phyloP scores from a whole-genome alignment of 1,140 invertebrate species.

The Homarus americanus region DNA sequence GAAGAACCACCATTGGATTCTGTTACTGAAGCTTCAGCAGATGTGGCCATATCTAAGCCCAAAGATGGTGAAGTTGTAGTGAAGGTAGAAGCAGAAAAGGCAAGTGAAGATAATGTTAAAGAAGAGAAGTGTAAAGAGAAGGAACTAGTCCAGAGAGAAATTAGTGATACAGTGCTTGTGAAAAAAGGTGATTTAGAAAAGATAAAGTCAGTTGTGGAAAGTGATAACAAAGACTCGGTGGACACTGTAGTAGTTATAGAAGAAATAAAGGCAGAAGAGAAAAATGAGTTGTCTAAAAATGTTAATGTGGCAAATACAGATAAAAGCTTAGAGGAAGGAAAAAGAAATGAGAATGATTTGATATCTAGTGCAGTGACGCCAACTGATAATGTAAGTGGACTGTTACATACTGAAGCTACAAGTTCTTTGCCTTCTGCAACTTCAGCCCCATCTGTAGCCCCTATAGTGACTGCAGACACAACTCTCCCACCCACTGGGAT shows the following conservation, averaged over 20 bases:
- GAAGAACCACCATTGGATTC: not conserved
- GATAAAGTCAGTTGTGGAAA: not conserved
- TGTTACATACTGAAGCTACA: too few relatives aligned
- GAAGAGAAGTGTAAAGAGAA: not conserved
- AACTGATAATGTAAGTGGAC: not conserved
- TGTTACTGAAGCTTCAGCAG: not conserved
- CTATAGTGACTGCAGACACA: not conserved
- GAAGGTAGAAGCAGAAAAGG: not conserved
- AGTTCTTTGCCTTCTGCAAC: not conserved
- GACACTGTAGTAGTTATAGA: not conserved
- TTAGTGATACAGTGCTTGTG: not conserved
- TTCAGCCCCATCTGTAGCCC: not conserved
- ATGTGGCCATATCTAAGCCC: not conserved
- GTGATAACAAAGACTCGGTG: not conserved
- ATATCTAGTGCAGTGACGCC: not conserved
- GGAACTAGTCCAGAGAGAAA: not conserved
- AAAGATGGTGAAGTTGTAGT: not conserved
- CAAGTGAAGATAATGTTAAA: constrained; percentile 6
- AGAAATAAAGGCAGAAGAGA: constrained; percentile 7
- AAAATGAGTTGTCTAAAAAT: constrained; percentile 2
- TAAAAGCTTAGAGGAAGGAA: not conserved
- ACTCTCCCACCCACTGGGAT: not conserved
- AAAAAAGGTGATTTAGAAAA: not conserved
- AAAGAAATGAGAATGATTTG: not conserved
- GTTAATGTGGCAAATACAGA: not conserved